Evolutionary conservation across 2,888 invertebrate genomes (phyloP).

Genomic region (Amaurobius ferox): DNA sequence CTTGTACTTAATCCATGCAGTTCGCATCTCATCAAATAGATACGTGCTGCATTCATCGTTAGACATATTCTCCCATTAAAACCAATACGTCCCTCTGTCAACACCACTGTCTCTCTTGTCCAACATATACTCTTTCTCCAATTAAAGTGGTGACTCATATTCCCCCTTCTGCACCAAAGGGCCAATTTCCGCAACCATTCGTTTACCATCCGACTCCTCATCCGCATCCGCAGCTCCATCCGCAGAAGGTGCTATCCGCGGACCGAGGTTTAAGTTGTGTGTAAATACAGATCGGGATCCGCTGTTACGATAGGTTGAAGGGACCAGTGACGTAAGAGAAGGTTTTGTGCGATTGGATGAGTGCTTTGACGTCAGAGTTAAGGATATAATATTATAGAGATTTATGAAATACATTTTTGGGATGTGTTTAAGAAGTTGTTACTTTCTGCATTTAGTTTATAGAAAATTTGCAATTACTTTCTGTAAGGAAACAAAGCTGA

Average conservation of each 20-base stretch:
- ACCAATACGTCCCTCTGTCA: neutral
- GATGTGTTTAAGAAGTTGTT: no score
- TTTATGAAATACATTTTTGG: no score
- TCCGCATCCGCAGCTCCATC: conserved; percentile 28
- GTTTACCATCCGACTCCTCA: conserved; percentile 51
- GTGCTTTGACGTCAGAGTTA: no score
- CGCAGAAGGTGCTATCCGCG: conserved; percentile 21
- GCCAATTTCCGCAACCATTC: conserved; percentile 68
- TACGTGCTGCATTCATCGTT: neutral
- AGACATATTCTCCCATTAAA: neutral
- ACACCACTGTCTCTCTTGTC: conserved; percentile 3
- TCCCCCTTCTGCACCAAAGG: conserved; percentile 40
- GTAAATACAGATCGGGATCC: conserved; percentile 48
- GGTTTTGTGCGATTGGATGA: no score
- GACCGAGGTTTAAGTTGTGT: conserved; percentile 53
- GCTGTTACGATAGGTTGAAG: neutral
- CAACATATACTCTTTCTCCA: conserved; percentile 9
- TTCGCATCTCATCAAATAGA: no score
- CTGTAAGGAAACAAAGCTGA: no score
- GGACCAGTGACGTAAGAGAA: no score
- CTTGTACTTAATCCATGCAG: no score
- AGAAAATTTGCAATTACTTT: no score
- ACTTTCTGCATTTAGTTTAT: no score
- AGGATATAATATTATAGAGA: no score
- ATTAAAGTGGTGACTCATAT: conserved; percentile 18